Conservation (phyloP, 2,113 vertebrate genomes). For the Paralichthys olivaceus region DNA sequence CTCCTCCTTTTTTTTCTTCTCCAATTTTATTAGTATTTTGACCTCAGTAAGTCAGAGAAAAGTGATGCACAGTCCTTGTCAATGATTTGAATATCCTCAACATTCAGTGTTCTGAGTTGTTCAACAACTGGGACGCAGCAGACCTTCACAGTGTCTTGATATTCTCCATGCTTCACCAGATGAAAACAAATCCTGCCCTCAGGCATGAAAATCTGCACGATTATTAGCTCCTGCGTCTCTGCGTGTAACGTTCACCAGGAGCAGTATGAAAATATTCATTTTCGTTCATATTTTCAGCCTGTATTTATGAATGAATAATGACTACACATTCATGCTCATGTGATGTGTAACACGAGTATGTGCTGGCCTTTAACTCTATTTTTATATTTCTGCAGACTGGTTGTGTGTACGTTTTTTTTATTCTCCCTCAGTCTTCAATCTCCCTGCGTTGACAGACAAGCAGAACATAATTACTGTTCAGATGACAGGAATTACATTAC, state of each 20-base stretch:
- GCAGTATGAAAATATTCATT: slow-evolving; percentile 13
- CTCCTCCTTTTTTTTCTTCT: too few species aligned
- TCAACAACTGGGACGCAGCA: background rate
- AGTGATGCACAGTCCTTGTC: background rate
- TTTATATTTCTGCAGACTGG: slow-evolving; percentile 21
- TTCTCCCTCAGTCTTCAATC: slow-evolving; percentile 30
- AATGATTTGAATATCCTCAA: background rate
- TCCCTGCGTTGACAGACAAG: slow-evolving; percentile 34
- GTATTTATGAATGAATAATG: slow-evolving; percentile 46
- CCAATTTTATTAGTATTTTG: background rate
- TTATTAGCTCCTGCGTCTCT: slow-evolving; percentile 33
- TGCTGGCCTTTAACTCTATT: slow-evolving; percentile 34
- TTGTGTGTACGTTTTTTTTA: background rate
- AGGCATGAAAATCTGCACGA: slow-evolving; percentile 18
- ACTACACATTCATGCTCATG: slow-evolving; percentile 30
- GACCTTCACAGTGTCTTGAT: slow-evolving; percentile 18
- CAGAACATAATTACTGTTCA: slow-evolving; percentile 45
- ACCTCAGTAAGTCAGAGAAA: background rate
- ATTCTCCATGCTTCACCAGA: slow-evolving; percentile 31
- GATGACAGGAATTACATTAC: slow-evolving; percentile 29
- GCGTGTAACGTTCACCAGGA: slow-evolving; percentile 6
- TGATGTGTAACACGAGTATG: slow-evolving; percentile 1
- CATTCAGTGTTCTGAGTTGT: slow-evolving; percentile 4
- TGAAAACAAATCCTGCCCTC: slow-evolving; percentile 41
- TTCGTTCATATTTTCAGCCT: slow-evolving; percentile 4